Evolutionary conservation across 2,888 invertebrate genomes (phyloP), one percentile per base, ranked within the genome.

Genomic region (Colostygia pectinataria): DNA sequence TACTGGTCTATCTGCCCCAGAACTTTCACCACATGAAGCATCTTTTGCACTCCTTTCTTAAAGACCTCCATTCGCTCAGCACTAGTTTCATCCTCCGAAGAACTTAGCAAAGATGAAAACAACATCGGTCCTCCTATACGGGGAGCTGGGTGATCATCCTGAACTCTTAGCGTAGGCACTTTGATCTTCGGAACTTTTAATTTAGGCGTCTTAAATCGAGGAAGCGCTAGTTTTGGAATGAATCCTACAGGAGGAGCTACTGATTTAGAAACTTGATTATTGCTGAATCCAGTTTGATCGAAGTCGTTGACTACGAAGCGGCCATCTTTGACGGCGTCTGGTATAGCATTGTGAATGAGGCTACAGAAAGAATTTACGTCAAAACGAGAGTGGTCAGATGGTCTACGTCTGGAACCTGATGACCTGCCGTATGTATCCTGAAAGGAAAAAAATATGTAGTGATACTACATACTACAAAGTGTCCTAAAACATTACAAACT

Each of bases 41-140:
- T 76, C 61, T 86, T 88, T 59, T 86, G 82, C 0, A 90, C 74
- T 0, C 83, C 87, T 55, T 85, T 90, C 59, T 87, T 88, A 47
- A 90, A 83, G 34, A 69, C 79, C 48, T 85, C 86, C 80, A 89
- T 80, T 46, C 68, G 70, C 51, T 89, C 90, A 1, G 80, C 85
- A 50, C 88, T 88, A 2, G 83, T 72, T 39, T 80, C 80, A 44
- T 82, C 80, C 46, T 76, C 72, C 0, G 6, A n/a, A 4, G 59
- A 53, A 44, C 67, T 69, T 52, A 72, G 77, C 6, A 74, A 59
- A 0, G 63, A 57, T 6, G 68, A 49, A 32, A 79, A 63, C 4
- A 53, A 48, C 69, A 75, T 79, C 1, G 79, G 59, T 1, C 74
- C 56, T 4, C 80, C 81, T 2, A 87, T 52, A 53, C 61, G 78